Base-by-base conservation (phyloP, 2,797 vertebrate genomes). In the Chloroceryle amazona region DNA sequence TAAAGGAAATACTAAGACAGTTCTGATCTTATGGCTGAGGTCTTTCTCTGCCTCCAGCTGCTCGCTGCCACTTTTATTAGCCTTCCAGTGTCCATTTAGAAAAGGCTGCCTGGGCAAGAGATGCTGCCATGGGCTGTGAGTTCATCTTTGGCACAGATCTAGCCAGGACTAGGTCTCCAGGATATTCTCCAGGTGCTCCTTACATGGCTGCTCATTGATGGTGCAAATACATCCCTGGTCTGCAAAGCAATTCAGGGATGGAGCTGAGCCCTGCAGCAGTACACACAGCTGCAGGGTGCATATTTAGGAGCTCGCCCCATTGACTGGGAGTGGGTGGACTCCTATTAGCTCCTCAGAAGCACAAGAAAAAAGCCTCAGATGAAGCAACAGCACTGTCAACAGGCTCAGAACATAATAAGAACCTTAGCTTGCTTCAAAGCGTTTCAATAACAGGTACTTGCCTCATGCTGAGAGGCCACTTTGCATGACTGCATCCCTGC, bases 101-200 rank as follows among this genome's bases (percentile, higher is more conserved):
- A 86, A 86, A 57, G 39, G 25, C 39, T 82, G 8, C 9, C 68
- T 63, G n/a, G 31, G 17, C 17, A 28, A 78, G 22, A 49, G 44
- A 37, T 1, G 8, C 13, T 70, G 1, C 35, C 2, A 0, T 20
- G 29, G 25, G 14, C 35, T 60, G 6, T 29, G 57, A 37, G 22
- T 28, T 51, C 4, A 3, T 61, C 28, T 72, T 61, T 65, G 70
- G 21, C 74, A 89, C 15, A 49, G 37, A 55, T 17, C 9, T 70
- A 70, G 31, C 16, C 35, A 62, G 35, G 35, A 55, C 71, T 55
- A 58, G 21, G 11, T 16, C 61, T 41, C 28, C 37, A 18, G 15
- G 16, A 41, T 84, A 71, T 52, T 72, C 13, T 49, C 52, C 65
- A 92, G 46, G 66, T 23, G n/a, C 10, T 88, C 18, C 21, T 90